phyloP scores from a whole-genome alignment of 2,113 vertebrate genomes.

The Typhlomys cinereus region DNA sequence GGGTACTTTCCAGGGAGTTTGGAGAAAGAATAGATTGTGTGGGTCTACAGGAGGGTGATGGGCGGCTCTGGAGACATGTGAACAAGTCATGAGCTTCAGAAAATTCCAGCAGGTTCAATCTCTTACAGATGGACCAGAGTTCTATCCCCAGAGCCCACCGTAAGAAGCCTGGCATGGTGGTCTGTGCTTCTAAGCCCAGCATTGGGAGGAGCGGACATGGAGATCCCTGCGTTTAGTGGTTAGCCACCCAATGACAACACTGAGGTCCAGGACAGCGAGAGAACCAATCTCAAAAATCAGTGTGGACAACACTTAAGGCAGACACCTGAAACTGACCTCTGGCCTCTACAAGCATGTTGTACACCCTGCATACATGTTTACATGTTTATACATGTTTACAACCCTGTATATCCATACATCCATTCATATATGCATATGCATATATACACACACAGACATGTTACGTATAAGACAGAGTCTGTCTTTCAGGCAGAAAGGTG shows the following conservation, averaged over 20 bases:
- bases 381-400: too few relatives aligned
- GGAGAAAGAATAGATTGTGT: background rate
- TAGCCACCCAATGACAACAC: background rate
- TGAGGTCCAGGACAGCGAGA: background rate
- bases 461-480: background rate
- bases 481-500: background rate
- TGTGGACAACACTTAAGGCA: too few relatives aligned
- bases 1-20: background rate
- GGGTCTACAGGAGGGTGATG: background rate
- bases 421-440: too few relatives aligned
- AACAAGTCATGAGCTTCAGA: background rate
- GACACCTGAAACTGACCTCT: background rate
- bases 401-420: too few relatives aligned
- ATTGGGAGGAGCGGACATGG: background rate
- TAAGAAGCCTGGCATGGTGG: background rate
- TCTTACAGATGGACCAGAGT: background rate
- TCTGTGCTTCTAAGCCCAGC: background rate
- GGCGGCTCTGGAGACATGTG: background rate
- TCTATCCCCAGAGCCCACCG: background rate
- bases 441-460: too few relatives aligned
- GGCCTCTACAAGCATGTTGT: background rate
- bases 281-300: background rate
- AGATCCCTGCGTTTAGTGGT: background rate
- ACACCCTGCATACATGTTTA: too few relatives aligned
- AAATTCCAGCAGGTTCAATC: background rate